Percentiles rank a stretch among this genome's conserved stretches.
phyloP scores from a whole-genome alignment of 2,888 invertebrate species.

The Meteorus colon region DNA sequence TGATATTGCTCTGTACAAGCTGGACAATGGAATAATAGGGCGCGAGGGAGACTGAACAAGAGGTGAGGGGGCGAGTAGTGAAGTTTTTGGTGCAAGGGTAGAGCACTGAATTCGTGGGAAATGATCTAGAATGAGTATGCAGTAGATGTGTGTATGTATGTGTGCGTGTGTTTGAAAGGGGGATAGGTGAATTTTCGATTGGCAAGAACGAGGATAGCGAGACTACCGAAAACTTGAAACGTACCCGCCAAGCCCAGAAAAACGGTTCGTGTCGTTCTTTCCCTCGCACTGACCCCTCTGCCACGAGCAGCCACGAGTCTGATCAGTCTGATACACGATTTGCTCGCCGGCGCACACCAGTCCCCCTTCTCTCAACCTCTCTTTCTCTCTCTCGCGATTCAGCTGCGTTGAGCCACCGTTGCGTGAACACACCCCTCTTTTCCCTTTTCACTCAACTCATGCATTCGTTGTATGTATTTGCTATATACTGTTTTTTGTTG shows the following conservation, averaged over 20 bases:
- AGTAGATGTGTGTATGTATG: conserved; percentile 36
- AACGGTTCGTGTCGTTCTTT: conserved; percentile 69
- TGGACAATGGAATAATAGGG: conserved; percentile 39
- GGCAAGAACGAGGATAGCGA: conserved; percentile 31
- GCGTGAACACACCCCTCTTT: conserved; percentile 13
- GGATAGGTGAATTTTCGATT: neutral
- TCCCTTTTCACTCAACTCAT: conserved; percentile 38
- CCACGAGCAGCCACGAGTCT: conserved; percentile 59
- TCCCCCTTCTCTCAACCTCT: conserved; percentile 44
- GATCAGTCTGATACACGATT: conserved; percentile 64
- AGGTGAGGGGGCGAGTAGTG: conserved; percentile 37
- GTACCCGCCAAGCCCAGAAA: conserved; percentile 70
- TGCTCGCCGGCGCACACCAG: conserved; percentile 61
- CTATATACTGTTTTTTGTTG: conserved; percentile 13
- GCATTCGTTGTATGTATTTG: conserved; percentile 26
- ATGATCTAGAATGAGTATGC: conserved; percentile 36
- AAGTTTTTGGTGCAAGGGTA: conserved; percentile 32
- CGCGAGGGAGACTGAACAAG: conserved; percentile 42
- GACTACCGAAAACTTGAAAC: conserved; percentile 49
- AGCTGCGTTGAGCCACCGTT: conserved; percentile 25
- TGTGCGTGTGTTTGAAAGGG: neutral
- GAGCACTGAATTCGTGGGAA: conserved; percentile 17
- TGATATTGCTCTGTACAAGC: conserved; percentile 37
- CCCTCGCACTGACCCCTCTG: conserved; percentile 71
- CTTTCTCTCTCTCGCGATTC: conserved; percentile 25